Conservation (phyloP, 2,888 invertebrate species). For the Meandrusa payeni region DNA sequence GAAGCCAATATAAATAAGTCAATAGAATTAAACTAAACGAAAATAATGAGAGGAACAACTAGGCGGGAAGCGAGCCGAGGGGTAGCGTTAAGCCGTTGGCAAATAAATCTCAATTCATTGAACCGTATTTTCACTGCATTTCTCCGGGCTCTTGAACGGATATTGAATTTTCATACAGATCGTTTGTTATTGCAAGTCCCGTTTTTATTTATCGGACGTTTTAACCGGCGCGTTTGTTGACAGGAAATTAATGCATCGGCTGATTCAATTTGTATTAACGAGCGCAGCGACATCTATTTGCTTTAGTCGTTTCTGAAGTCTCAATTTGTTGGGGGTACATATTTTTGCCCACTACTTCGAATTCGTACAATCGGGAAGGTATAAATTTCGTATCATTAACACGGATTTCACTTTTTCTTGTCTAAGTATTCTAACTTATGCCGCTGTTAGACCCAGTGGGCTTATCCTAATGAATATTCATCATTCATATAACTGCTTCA, state of each 20-base stretch:
- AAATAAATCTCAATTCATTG: slow-evolving; percentile 57
- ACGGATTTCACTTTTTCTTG: too few relatives aligned
- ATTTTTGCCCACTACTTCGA: too few relatives aligned
- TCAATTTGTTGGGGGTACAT: slow-evolving; percentile 13
- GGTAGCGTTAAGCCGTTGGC: slow-evolving; percentile 29
- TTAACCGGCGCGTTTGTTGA: slow-evolving; percentile 55
- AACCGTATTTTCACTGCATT: slow-evolving; percentile 54
- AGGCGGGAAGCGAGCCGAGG: background rate
- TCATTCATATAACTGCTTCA: too few relatives aligned
- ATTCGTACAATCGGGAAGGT: too few relatives aligned
- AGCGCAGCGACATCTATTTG: slow-evolving; percentile 32
- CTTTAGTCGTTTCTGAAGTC: slow-evolving; percentile 25
- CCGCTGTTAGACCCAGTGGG: too few relatives aligned
- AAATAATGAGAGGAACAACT: slow-evolving; percentile 20
- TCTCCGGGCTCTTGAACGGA: slow-evolving; percentile 55
- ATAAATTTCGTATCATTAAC: too few relatives aligned
- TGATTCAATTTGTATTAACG: slow-evolving; percentile 55
- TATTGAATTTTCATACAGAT: slow-evolving; percentile 77
- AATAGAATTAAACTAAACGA: slow-evolving; percentile 19
- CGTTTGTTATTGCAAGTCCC: slow-evolving; percentile 58
- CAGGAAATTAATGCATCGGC: slow-evolving; percentile 74
- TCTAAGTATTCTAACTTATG: too few relatives aligned
- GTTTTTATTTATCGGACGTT: slow-evolving; percentile 64
- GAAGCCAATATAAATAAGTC: slow-evolving; percentile 14
- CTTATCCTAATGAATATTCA: too few relatives aligned